Conservation (phyloP, 2,113 vertebrate species). For the Vulpes lagopus region DNA sequence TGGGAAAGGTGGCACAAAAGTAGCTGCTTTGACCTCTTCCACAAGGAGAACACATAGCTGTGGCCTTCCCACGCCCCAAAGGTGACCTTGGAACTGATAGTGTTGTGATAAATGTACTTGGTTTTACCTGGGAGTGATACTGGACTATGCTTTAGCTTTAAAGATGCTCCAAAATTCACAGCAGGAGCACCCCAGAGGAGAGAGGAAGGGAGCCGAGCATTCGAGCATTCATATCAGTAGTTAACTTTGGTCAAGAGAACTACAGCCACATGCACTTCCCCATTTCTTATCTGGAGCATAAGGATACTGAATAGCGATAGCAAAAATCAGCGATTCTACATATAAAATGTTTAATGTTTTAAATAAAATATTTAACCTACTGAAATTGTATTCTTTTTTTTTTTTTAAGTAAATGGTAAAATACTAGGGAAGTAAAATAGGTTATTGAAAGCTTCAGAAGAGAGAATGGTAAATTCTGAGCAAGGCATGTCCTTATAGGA, state of each 20-base stretch:
- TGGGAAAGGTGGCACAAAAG: neutral
- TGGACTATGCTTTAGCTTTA: neutral
- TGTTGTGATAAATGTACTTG: neutral
- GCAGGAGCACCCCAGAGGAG: neutral
- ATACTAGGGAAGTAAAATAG: neutral
- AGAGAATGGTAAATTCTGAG: conserved; percentile 43
- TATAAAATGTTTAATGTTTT: neutral
- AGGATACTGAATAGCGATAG: neutral
- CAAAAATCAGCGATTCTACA: neutral
- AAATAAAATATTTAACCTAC: neutral
- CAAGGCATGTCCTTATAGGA: conserved; percentile 30
- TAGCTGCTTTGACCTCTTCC: neutral
- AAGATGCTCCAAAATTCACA: neutral
- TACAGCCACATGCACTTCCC: neutral
- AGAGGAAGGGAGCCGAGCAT: neutral
- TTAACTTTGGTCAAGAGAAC: neutral
- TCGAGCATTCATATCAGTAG: neutral
- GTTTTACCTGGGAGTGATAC: neutral
- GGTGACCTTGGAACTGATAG: neutral
- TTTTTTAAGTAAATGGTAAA: conserved; percentile 4
- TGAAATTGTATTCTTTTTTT: neutral
- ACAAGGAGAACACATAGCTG: neutral
- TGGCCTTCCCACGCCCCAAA: neutral
- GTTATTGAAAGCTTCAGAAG: neutral
- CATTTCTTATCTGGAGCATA: neutral